Conservation (phyloP, 2,113 vertebrate species). For the Alouatta palliata region DNA sequence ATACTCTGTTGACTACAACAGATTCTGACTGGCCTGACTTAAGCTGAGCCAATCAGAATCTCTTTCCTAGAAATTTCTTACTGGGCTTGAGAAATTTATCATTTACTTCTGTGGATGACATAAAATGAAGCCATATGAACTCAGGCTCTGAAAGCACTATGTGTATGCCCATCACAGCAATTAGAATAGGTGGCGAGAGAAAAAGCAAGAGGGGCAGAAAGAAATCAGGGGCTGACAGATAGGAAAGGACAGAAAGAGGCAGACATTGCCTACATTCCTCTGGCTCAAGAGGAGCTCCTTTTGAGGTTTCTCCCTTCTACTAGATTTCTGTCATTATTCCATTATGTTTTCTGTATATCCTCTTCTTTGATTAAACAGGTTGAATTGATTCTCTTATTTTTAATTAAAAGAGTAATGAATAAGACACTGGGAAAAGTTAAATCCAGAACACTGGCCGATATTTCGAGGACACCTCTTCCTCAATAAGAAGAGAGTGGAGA, state of each 20-base stretch:
- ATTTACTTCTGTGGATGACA: background rate
- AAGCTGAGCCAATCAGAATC: background rate
- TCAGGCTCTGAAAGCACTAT: background rate
- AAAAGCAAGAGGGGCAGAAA: background rate
- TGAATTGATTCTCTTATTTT: background rate
- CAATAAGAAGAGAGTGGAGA: background rate
- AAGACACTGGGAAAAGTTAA: background rate
- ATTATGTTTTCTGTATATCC: background rate
- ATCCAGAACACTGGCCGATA: background rate
- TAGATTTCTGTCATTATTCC: background rate
- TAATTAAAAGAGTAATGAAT: background rate
- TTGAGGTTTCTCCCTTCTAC: background rate
- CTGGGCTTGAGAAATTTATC: background rate
- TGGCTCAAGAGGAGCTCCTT: background rate
- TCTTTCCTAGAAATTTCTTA: background rate
- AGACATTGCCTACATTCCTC: background rate
- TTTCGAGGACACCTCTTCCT: background rate
- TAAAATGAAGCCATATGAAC: background rate
- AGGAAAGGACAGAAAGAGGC: too few relatives aligned
- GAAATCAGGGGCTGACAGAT: accelerated
- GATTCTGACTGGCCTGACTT: background rate
- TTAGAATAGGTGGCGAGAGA: background rate
- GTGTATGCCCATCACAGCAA: background rate
- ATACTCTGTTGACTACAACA: background rate
- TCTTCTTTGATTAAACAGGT: background rate